Evolutionary conservation across 1,140 invertebrate species (phyloP).

Genomic region (Coelopa frigida): DNA sequence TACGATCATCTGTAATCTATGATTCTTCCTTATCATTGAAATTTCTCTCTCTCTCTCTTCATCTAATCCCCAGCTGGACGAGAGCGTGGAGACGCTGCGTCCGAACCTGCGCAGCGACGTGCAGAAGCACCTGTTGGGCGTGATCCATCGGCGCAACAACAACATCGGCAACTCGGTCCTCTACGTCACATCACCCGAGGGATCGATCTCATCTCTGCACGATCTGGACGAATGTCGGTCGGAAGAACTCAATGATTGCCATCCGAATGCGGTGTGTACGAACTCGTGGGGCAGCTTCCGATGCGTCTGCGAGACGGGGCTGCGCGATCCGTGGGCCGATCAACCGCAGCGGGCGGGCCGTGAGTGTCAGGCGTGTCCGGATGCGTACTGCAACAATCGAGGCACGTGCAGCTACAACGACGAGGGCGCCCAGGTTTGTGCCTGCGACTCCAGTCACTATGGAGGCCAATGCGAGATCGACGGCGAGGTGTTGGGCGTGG

Average conservation of each 20-base stretch:
- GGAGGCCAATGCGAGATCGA: constrained; percentile 83
- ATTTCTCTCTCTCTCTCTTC: background rate
- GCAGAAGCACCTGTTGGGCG: constrained; percentile 74
- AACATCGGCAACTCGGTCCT: constrained; percentile 79
- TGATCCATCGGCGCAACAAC: constrained; percentile 72
- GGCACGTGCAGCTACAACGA: constrained; percentile 71
- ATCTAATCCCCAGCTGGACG: constrained; percentile 46
- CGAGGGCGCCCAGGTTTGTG: constrained; percentile 68
- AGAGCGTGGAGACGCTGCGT: constrained; percentile 60
- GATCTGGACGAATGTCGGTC: constrained; percentile 87
- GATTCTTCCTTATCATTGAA: too few relatives aligned
- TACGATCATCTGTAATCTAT: too few relatives aligned
- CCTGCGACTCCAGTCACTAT: constrained; percentile 78
- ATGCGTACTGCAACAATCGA: constrained; percentile 72
- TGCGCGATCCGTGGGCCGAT: constrained; percentile 64
- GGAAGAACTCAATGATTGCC: constrained; percentile 84
- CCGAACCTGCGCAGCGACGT: constrained; percentile 64
- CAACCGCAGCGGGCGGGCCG: constrained; percentile 57
- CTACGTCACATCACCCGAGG: constrained; percentile 71
- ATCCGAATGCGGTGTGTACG: constrained; percentile 72
- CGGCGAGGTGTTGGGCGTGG: constrained; percentile 83
- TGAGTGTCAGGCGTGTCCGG: constrained; percentile 66
- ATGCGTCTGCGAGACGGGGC: constrained; percentile 75
- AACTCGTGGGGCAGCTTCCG: constrained; percentile 85
- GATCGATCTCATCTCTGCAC: constrained; percentile 63